Percentiles rank a stretch among this genome's conserved stretches.
Evolutionary conservation across 2,113 vertebrate genomes (phyloP).

Genomic region (Trochalopteron elliotii): DNA sequence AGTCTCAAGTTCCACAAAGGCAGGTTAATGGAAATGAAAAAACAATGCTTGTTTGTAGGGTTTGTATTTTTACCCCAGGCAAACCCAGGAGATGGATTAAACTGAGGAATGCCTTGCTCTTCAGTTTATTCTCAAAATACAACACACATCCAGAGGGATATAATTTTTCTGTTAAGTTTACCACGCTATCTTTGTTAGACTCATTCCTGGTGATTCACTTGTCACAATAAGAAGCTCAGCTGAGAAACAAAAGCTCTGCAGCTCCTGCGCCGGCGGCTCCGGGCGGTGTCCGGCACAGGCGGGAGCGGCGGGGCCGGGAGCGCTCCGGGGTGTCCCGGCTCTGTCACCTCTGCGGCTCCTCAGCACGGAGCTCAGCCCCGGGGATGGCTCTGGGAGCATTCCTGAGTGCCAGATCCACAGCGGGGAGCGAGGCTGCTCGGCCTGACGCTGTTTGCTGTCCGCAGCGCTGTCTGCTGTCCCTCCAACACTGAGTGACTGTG

Average conservation of each 20-base stretch:
- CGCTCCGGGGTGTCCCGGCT: no score
- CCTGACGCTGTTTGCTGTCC: not conserved
- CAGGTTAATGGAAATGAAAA: not conserved
- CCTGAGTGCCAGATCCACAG: not conserved
- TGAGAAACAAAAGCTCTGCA: rapidly evolving
- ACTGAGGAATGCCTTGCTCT: not conserved
- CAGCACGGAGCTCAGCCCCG: rapidly evolving
- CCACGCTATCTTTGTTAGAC: not conserved
- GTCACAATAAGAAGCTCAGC: not conserved
- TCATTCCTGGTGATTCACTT: not conserved
- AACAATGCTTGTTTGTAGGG: not conserved
- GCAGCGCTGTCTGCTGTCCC: not conserved
- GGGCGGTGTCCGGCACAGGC: not conserved
- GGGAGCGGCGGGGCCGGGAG: not conserved
- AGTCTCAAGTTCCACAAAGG: not conserved
- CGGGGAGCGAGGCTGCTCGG: no score
- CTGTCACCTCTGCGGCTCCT: rapidly evolving
- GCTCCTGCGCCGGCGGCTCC: not conserved
- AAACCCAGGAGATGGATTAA: not conserved
- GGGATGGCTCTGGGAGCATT: rapidly evolving
- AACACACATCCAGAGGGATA: not conserved
- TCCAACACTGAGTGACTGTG: no score
- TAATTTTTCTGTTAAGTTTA: constrained; percentile 12
- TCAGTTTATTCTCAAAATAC: not conserved
- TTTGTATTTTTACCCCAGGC: not conserved